Evolutionary conservation across 2,797 vertebrate genomes (phyloP).

Genomic region (Spinibarbus caldwelli): DNA sequence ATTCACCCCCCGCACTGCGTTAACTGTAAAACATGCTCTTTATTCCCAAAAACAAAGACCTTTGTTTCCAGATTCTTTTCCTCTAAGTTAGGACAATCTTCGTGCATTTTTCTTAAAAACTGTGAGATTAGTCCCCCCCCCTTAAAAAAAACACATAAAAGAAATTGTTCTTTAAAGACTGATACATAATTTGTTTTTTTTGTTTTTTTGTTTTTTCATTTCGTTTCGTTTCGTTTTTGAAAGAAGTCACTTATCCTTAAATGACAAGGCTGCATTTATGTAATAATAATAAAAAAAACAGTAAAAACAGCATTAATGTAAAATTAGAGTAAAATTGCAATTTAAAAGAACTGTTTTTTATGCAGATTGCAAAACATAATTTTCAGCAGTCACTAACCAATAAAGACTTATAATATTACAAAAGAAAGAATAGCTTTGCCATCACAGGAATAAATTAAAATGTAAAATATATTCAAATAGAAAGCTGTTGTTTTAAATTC

Average conservation of each 20-base stretch:
- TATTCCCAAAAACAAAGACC: conserved; percentile 66
- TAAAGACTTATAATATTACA: background rate
- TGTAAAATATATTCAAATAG: too few relatives aligned
- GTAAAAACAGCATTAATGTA: too few relatives aligned
- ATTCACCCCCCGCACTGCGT: conserved; percentile 61
- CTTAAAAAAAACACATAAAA: background rate
- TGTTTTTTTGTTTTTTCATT: background rate
- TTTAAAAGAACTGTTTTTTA: too few relatives aligned
- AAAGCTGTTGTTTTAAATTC: background rate
- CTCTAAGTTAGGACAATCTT: background rate
- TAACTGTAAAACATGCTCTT: conserved; percentile 60
- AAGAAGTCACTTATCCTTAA: too few relatives aligned
- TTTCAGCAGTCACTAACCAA: background rate
- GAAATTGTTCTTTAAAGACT: too few relatives aligned
- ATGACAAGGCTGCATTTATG: too few relatives aligned
- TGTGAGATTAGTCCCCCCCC: background rate
- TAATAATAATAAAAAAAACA: too few relatives aligned
- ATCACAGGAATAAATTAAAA: background rate
- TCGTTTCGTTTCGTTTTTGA: too few relatives aligned
- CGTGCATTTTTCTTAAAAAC: background rate
- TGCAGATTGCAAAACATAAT: too few relatives aligned
- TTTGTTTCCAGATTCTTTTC: conserved; percentile 1
- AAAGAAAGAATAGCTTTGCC: background rate
- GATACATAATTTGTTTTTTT: background rate
- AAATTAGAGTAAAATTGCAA: too few relatives aligned